Conservation (phyloP, 2,888 invertebrate species). For the Pachymerium ferrugineum region DNA sequence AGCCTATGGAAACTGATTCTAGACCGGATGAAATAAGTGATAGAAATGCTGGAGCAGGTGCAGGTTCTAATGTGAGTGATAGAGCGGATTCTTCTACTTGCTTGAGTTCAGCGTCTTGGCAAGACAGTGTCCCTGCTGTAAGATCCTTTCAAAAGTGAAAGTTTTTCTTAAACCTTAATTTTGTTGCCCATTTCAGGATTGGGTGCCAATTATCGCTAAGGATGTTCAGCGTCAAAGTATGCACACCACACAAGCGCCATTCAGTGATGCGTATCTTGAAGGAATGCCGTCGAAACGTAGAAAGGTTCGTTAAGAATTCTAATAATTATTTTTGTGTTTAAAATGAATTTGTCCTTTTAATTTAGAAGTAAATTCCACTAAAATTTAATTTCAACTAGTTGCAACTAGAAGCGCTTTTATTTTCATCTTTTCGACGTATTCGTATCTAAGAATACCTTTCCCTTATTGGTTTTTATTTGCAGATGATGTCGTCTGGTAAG, state of each 20-base stretch:
- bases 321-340: background rate
- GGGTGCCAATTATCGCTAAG: conserved; percentile 80
- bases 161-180: background rate
- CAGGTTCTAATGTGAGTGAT: background rate
- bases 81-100: conserved; percentile 53
- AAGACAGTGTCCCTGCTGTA: conserved; percentile 57
- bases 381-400: no score
- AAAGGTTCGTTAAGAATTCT: conserved; percentile 53
- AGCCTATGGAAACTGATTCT: conserved; percentile 9
- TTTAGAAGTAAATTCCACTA: no score
- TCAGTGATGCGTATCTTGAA: conserved; percentile 83
- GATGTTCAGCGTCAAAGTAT: conserved; percentile 69
- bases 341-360: background rate
- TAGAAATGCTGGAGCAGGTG: background rate
- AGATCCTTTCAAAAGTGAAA: conserved; percentile 39
- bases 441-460: background rate
- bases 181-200: conserved; percentile 54
- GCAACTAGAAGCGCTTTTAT: background rate
- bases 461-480: background rate
- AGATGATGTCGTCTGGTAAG: conserved; percentile 44
- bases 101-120: conserved; percentile 58
- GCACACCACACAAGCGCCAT: conserved; percentile 56
- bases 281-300: conserved; percentile 86
- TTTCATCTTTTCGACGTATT: background rate
- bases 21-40: no score